Evolutionary conservation across 2,797 vertebrate genomes (phyloP), one percentile per base, ranked within the genome.

Genomic region (Rhinophrynus dorsalis): DNA sequence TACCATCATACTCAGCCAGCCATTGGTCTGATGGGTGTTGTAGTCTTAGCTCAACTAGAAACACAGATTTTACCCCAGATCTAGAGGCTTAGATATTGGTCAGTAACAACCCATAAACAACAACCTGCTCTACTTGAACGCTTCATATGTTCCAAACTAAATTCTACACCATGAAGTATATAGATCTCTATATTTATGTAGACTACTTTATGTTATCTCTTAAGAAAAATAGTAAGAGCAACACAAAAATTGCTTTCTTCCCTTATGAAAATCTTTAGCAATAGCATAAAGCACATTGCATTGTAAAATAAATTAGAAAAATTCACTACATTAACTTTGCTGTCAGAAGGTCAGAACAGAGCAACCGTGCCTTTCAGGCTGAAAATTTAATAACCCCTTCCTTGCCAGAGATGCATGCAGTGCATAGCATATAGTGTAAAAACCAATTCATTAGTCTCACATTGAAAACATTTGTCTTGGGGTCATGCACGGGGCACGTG

Each of bases 391-490:
- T 73, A 73, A 73, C 70, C 70, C 70, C 55, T 73, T 73, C 70
- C 11, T 32, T 59, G 27, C 70, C 70, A 18, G 29, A 23, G 62
- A 56, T 52, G 70, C 70, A 47, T 60, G 70, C 55, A 42, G 44
- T 66, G 70, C 70, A 67, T 73, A 66, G 67, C 54, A 73, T 66
- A 59, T 60, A 73, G 62, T 54, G 55, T 67, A 66, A 73, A n/a
- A 73, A 66, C 54, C 70, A 73, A 66, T 73, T 73, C 62, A 73
- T 73, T 73, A 73, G 70, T 44, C 55, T 73, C 70, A 54, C 70
- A 64, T 67, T 73, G 70, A 67, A 73, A 73, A 73, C 70, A 73
- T 73, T 73, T 73, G 70, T 73, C 70, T 67, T 67, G 62, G 62
- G 70, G 70, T 73, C 70, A 73, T 35, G 70, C 20, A 45, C 37